Evolutionary conservation across 2,113 vertebrate species (phyloP), one percentile per base, ranked within the genome.

Genomic region (Centropus bengalensis): DNA sequence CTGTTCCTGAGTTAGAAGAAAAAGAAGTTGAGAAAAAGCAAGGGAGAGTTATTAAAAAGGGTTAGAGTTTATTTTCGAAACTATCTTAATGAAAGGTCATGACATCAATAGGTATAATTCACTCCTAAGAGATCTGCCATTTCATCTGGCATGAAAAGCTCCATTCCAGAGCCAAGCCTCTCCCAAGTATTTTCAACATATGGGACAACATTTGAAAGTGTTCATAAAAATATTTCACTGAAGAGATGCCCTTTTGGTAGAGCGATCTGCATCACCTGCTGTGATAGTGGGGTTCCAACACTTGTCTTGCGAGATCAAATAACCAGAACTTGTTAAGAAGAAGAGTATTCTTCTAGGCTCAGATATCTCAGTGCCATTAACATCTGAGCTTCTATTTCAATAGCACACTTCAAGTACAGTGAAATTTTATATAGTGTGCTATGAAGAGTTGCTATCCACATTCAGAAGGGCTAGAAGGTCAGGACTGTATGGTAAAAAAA

Each of bases 61-160:
- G 86, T 81, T 86, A 38, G 67, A 86, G 36, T 90, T 94, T 86
- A 75, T 81, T 86, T 93, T 75, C 84, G 21, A 91, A 91, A 88
- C 67, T 73, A 38, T 91, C 73, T 88, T 89, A 95, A 91, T 80
- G 51, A 80, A 94, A 95, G 84, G 70, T 82, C 78, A 63, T 0
- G 0, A n/a, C 56, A 82, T 51, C 70, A 47, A 19, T 38, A 70
- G 40, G 84, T 92, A 92, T 88, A 88, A 94, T 92, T 87, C 70
- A 69, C 8, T 92, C 83, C 82, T 71, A 87, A 89, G 78, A 87
- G 81, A 93, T 63, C 58, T 91, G 85, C 64, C 68, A 63, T 93
- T 96, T 91, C 82, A 70, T 94, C 86, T 77, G 68, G 51, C n/a
- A 88, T 67, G 51, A 93, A 86, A 96, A 90, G 16, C 38, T 33